A percentile compares a stretch with the other conserved stretches of the same genome.
Conservation (phyloP, 2,797 vertebrate species). For the Leptatherina wallacei region DNA sequence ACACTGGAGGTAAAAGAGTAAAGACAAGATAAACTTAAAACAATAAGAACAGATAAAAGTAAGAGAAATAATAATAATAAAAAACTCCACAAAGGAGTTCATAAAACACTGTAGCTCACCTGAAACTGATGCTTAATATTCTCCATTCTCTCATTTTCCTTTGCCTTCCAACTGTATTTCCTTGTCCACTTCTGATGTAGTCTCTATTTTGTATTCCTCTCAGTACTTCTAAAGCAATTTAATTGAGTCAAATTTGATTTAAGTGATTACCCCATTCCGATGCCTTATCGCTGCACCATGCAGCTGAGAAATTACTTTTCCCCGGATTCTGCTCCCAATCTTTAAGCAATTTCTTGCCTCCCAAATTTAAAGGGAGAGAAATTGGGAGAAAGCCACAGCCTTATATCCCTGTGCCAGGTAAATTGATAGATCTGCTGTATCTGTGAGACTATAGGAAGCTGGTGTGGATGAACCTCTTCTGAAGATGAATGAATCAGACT, state of each 20-base stretch:
- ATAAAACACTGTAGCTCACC: background rate
- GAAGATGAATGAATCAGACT: slow-evolving; percentile 17
- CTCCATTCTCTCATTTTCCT: slow-evolving; percentile 6
- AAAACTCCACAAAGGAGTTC: too few species aligned
- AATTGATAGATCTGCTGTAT: slow-evolving; percentile 35
- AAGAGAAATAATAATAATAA: too few species aligned
- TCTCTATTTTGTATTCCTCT: slow-evolving; percentile 29
- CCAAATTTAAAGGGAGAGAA: slow-evolving; percentile 22
- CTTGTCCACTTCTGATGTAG: slow-evolving; percentile 6
- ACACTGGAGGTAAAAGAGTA: too few species aligned
- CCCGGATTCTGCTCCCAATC: slow-evolving; percentile 47
- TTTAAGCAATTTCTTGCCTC: slow-evolving; percentile 55
- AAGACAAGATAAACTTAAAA: too few species aligned
- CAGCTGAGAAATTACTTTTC: slow-evolving; percentile 56
- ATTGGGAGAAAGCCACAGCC: slow-evolving; percentile 20
- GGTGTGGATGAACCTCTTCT: background rate
- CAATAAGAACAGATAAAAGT: too few species aligned
- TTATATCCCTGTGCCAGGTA: slow-evolving; percentile 46
- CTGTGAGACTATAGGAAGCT: slow-evolving; percentile 11
- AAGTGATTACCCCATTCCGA: slow-evolving; percentile 38
- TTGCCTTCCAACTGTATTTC: background rate
- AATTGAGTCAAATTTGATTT: slow-evolving; percentile 56
- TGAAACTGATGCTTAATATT: background rate
- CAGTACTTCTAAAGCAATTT: slow-evolving; percentile 41
- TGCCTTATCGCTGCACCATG: slow-evolving; percentile 53